Evolutionary conservation across 2,797 vertebrate genomes (phyloP), one percentile per base, ranked within the genome.

Genomic region (Tenualosa thibaudeaui): DNA sequence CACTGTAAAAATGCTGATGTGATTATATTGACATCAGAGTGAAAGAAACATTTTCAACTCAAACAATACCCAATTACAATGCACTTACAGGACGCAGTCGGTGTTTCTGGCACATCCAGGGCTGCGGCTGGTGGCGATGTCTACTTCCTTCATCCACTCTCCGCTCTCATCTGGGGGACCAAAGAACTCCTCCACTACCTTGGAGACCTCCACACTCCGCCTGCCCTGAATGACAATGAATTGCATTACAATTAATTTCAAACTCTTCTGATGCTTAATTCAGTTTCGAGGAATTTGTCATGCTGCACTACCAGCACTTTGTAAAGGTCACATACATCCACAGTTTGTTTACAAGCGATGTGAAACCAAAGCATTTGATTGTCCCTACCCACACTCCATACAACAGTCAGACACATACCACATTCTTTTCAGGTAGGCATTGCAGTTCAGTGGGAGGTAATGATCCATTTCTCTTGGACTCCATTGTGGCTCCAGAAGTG

Each of bases 191-290:
- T 83, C 54, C 26, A 50, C 17, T 51, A 83, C 82, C 53, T 51
- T 40, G 10, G 78, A 62, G 17, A 83, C 54, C 54, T 81, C 71
- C 82, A 86, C 71, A 62, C 82, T 83, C 40, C 43, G 26, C 71
- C 82, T 60, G 82, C 85, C 82, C 85, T 83, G 40, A n/a, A 46
- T 46, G 31, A 37, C 1, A 71, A 71, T 71, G 26, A 71, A 12
- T 37, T 17, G 19, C 40, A 22, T 46, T 7, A 46, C 40, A 40
- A 78, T 46, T 46, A 12, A 22, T 43, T 78, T 78, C 71, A 46
- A 46, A 78, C 13, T 43, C 40, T 43, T 22, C 40, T 78, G 6
- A 19, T 43, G n/a, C 22, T 62, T 10, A 24, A 24, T 6, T 62
- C 58, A 62, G 7, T 24, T 24, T 62, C n/a, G 24, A 7, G n/a